Conservation (phyloP, 2,797 vertebrate species). For the Aeoliscus strigatus region DNA sequence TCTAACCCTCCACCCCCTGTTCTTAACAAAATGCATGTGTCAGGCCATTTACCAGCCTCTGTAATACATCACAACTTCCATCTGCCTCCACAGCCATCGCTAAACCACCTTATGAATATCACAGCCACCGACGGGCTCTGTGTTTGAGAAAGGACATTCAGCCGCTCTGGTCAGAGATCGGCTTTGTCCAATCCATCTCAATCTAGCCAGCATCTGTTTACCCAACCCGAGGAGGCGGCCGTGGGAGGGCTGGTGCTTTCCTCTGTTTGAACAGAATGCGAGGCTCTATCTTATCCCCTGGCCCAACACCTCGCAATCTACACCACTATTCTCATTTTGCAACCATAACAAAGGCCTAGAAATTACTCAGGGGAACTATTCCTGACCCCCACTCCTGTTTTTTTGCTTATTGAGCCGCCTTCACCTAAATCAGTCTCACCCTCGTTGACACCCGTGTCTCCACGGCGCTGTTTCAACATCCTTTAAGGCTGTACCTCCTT, state of each 20-base stretch:
- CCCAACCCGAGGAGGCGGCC: constrained; percentile 17
- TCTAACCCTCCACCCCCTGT: no score
- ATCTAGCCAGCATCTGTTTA: constrained; percentile 45
- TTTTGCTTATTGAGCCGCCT: constrained; percentile 36
- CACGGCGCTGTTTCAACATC: constrained; percentile 37
- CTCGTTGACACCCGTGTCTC: constrained; percentile 46
- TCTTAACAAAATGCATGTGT: constrained; percentile 23
- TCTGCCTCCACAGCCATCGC: constrained; percentile 24
- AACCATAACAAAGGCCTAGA: constrained; percentile 53
- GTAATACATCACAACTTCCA: constrained; percentile 38
- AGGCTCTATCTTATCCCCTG: constrained; percentile 30
- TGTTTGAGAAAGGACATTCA: constrained; percentile 28
- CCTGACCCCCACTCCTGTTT: constrained; percentile 48
- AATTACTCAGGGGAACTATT: constrained; percentile 53
- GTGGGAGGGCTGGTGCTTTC: constrained; percentile 19
- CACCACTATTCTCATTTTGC: constrained; percentile 52
- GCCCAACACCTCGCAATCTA: constrained; percentile 45
- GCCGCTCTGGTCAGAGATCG: constrained; percentile 31
- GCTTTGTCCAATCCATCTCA: constrained; percentile 46
- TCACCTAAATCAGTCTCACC: constrained; percentile 51
- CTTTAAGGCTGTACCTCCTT: constrained; percentile 29
- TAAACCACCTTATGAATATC: constrained; percentile 50
- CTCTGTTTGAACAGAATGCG: constrained; percentile 24
- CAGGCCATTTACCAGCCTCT: constrained; percentile 16
- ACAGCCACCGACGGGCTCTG: constrained; percentile 29